Evolutionary conservation across 2,888 invertebrate genomes (phyloP), one percentile per base, ranked within the genome.

Genomic region (Schizotus pectinicornis): DNA sequence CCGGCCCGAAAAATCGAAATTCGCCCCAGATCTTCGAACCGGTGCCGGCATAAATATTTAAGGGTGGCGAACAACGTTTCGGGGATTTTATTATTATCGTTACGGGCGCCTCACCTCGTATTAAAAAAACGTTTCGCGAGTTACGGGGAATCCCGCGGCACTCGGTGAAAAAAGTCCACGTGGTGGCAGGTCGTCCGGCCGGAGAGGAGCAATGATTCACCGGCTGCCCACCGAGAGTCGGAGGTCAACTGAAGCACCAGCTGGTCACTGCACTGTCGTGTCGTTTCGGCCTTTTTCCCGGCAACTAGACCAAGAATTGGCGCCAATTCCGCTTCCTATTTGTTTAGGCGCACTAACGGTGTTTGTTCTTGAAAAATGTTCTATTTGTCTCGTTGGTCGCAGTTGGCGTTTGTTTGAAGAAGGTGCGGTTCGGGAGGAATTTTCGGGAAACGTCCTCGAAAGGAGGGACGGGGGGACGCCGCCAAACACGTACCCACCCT

Each of bases 161-260:
- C 22, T 22, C 5, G 5, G 22, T 22, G 5, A 22, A 22, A 22
- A 22, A 22, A 22, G 13, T 54, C 55, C 11, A 36, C 35, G 41
- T 49, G 48, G 53, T 48, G n/a, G 47, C 52, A 53, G 47, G 41
- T 36, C 47, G n/a, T 22, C 5, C 22, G 22, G 5, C 22, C 5
- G 5, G 5, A 57, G 52, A 34, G 48, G n/a, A n/a, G n/a, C n/a
- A 43, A 50, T 54, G 59, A 55, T 54, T 54, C 59, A 59, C 59
- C 49, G 57, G 30, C 52, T 46, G 50, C 59, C 59, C 55, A 59
- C 56, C 51, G 5, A 56, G 50, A 55, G 48, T 59, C 55, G 56
- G 56, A 56, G 59, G 59, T 59, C 59, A 59, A 59, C 54, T 51
- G 48, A 45, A 45, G 45, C 59, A 55, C 59, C 55, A 51, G 51